Base-by-base conservation (phyloP, 2,888 invertebrate genomes). In the Malacosoma neustria region DNA sequence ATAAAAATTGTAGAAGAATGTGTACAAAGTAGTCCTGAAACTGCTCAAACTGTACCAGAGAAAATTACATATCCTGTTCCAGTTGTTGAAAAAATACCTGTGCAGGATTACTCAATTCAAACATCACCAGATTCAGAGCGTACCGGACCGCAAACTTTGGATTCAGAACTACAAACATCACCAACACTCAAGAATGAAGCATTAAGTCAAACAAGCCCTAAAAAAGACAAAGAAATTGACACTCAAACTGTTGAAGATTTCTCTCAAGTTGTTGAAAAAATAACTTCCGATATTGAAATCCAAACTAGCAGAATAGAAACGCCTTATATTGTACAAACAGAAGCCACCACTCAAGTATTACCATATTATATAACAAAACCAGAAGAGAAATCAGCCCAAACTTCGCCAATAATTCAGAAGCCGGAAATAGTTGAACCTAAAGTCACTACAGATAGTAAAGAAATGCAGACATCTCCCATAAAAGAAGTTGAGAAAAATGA, bases 1-100 rank as follows among this genome's bases (percentile, higher is more conserved):
- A 89, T 91, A 0, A 92, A 91, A 76, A 81, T 92, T 15, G 65
- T 92, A 7, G 91, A 92, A 73, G 91, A 92, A 75, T 84, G 84
- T 38, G 49, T 91, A 5, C 69, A 88, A 31, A 81, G 87, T 12
- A 81, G 89, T 37, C 87, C 89, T 11, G 87, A 82, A 47, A 57
- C 58, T 5, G 49, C 68, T 2, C 57, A 74, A 34, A 63, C 66
- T 51, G 80, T 88, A 0, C 72, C 87, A n/a, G 79, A 87, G 30
- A 87, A 88, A 34, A 74, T 90, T 1, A 73, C 88, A 11, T 86
- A 77, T 40, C 87, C 90, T 36, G 76, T 92, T 12, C 85, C 87
- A n/a, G 82, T 90, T 4, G 57, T 89, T 4, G 89, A 90, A 75
- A 75, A 87, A 57, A 72, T 89, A n/a, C 46, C 74, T n/a, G 87